Evolutionary conservation across 2,113 vertebrate species (phyloP).

Genomic region (Morone saxatilis): DNA sequence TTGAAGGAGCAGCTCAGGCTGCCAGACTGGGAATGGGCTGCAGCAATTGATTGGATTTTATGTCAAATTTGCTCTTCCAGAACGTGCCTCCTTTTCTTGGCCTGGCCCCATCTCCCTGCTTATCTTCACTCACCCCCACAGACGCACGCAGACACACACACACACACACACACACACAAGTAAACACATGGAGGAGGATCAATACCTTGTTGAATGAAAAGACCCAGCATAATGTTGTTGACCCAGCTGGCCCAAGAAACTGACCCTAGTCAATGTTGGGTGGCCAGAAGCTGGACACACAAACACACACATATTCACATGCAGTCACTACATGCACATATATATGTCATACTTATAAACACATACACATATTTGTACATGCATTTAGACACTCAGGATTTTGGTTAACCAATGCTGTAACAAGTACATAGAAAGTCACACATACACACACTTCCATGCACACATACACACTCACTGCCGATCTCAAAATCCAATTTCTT

Average conservation of each 20-base stretch:
- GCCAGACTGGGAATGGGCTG: slow-evolving; percentile 51
- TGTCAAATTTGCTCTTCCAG: slow-evolving; percentile 75
- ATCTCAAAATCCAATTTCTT: slow-evolving; percentile 63
- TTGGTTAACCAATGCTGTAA: slow-evolving; percentile 2
- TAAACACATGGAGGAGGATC: slow-evolving; percentile 59
- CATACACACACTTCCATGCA: slow-evolving; percentile 14
- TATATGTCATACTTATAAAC: background rate
- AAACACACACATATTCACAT: background rate
- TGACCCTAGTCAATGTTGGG: slow-evolving; percentile 49
- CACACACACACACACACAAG: slow-evolving; percentile 32
- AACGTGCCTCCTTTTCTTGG: slow-evolving; percentile 66
- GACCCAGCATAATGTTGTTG: slow-evolving; percentile 69
- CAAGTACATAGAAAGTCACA: background rate
- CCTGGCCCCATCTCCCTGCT: slow-evolving; percentile 44
- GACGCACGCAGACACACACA: slow-evolving; percentile 8
- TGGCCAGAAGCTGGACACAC: slow-evolving; percentile 24
- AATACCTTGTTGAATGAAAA: slow-evolving; percentile 70
- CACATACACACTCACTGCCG: slow-evolving; percentile 1
- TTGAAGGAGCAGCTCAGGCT: slow-evolving; percentile 53
- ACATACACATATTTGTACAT: background rate
- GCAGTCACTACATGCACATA: background rate
- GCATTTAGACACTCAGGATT: background rate
- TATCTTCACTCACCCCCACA: slow-evolving; percentile 53
- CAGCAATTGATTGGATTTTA: slow-evolving; percentile 66
- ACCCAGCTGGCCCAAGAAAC: slow-evolving; percentile 70